Conservation (phyloP, 2,888 invertebrate species). For the Rhamphomyia laevipes region DNA sequence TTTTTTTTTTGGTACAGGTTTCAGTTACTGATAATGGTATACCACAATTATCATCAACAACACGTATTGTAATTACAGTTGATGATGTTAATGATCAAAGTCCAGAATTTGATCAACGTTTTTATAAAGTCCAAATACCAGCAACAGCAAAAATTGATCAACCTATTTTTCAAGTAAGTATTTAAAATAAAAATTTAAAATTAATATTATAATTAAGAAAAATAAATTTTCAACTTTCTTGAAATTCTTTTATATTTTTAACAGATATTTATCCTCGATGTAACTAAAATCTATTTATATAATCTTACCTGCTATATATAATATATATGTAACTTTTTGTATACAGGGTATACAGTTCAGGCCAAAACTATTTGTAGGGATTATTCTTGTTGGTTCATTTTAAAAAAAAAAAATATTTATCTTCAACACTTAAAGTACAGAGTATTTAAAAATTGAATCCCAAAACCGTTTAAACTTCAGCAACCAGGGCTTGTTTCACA, state of each 20-base stretch:
- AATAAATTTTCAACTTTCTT: neutral
- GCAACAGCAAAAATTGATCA: constrained; percentile 42
- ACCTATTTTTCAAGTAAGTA: constrained; percentile 48
- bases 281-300: neutral
- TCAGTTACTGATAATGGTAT: constrained; percentile 67
- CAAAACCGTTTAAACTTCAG: too few species aligned
- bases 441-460: too few species aligned
- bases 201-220: too few species aligned
- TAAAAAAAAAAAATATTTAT: too few species aligned
- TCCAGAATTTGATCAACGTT: constrained; percentile 71
- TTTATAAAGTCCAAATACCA: constrained; percentile 71
- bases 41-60: constrained; percentile 61
- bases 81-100: constrained; percentile 79
- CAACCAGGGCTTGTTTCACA: too few species aligned
- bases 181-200: too few species aligned
- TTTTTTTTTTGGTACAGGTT: constrained; percentile 37
- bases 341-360: too few species aligned
- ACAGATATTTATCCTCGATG: neutral
- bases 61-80: constrained; percentile 68
- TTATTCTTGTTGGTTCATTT: too few species aligned
- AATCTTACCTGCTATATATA: too few species aligned
- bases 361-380: too few species aligned
- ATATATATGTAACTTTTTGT: too few species aligned
- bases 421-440: too few species aligned
- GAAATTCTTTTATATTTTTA: neutral